Percentiles rank a stretch among this genome's conserved stretches.
These are phyloP conservation scores for Vandiemenella viatica DNA, from an alignment of 2,888 invertebrate species.

Conservation along the genomic window DNA sequence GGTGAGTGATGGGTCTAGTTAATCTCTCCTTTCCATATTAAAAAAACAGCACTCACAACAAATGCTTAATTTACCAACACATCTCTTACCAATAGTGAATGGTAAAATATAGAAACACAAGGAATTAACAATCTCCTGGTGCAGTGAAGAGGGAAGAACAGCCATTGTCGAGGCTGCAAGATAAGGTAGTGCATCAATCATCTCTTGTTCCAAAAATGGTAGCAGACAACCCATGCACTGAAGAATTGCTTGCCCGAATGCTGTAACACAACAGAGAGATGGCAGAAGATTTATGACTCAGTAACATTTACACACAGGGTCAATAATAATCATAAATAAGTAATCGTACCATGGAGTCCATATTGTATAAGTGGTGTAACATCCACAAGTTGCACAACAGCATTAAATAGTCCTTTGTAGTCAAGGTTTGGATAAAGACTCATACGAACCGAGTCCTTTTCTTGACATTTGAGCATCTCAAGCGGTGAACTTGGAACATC, in stretches of 20 bases:
- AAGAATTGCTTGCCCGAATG: slow-evolving; percentile 82
- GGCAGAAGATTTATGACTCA: background rate
- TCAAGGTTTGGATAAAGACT: slow-evolving; percentile 90
- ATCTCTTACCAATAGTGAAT: slow-evolving; percentile 74
- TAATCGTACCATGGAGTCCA: slow-evolving; percentile 58
- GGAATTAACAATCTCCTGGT: slow-evolving; percentile 88
- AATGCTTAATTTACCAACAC: background rate
- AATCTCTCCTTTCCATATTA: too few species aligned
- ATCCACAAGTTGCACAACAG: slow-evolving; percentile 77
- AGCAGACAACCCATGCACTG: slow-evolving; percentile 89
- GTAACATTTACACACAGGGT: background rate
- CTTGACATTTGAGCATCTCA: slow-evolving; percentile 76
- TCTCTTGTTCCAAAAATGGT: slow-evolving; percentile 90
- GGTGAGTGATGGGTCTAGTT: too few species aligned
- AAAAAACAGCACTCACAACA: too few species aligned
- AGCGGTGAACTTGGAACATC: slow-evolving; percentile 89
- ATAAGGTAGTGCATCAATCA: slow-evolving; percentile 90
- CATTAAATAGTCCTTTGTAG: slow-evolving; percentile 89
- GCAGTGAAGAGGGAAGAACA: slow-evolving; percentile 74
- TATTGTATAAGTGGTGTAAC: slow-evolving; percentile 84
- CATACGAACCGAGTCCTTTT: slow-evolving; percentile 74
- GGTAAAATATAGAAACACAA: slow-evolving; percentile 92
- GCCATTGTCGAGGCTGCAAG: slow-evolving; percentile 87
- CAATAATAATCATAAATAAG: background rate
- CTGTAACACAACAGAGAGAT: slow-evolving; percentile 33